phyloP scores from a whole-genome alignment of 2,888 invertebrate species.

The Byasa hedistus region DNA sequence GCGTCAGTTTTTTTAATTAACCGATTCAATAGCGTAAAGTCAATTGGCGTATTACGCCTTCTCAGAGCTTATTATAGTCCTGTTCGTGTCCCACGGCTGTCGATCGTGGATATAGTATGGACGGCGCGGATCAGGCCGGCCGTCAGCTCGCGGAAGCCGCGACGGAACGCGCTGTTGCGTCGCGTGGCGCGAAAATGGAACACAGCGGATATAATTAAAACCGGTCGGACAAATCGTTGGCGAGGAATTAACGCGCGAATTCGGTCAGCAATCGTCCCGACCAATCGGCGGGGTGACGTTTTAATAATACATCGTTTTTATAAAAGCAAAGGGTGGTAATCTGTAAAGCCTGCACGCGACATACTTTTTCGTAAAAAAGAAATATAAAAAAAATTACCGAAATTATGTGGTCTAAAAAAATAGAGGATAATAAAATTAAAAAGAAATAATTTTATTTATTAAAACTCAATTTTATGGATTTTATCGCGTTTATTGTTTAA shows the following conservation, averaged over 20 bases:
- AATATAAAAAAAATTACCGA: neutral
- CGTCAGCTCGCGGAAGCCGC: slow-evolving; percentile 63
- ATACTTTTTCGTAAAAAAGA: neutral
- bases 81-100: slow-evolving; percentile 36
- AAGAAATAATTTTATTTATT: too few species aligned
- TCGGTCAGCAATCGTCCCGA: slow-evolving; percentile 53
- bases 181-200: slow-evolving; percentile 71
- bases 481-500: too few species aligned
- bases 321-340: neutral
- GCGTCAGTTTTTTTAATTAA: too few species aligned
- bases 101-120: slow-evolving; percentile 37
- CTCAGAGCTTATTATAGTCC: neutral
- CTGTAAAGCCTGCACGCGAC: neutral
- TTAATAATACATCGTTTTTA: neutral
- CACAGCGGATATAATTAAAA: slow-evolving; percentile 78
- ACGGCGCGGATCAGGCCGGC: slow-evolving; percentile 51
- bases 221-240: slow-evolving; percentile 66
- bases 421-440: too few species aligned
- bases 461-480: too few species aligned
- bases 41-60: neutral
- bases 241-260: slow-evolving; percentile 65
- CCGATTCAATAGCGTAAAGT: neutral
- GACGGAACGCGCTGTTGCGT: slow-evolving; percentile 52
- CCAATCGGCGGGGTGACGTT: slow-evolving; percentile 29
- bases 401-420: too few species aligned